Conservation (phyloP, 2,888 invertebrate genomes). For the Athetis lepigone region DNA sequence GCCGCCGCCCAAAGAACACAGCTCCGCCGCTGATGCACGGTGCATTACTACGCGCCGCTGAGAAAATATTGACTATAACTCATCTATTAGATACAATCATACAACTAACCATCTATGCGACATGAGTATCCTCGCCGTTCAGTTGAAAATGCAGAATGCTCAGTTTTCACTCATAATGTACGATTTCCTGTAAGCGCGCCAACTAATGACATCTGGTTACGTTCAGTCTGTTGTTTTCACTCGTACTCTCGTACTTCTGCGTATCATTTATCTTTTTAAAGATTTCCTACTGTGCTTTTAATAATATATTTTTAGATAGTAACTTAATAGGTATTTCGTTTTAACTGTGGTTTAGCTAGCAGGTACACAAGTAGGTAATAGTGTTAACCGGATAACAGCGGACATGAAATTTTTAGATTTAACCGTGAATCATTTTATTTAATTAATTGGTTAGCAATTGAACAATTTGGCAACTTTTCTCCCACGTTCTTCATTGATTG, state of each 20-base stretch:
- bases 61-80: conserved; percentile 52
- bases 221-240: conserved; percentile 69
- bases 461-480: conserved; percentile 35
- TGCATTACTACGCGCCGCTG: conserved; percentile 26
- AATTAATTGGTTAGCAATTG: conserved; percentile 43
- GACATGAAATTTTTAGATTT: conserved; percentile 28
- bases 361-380: conserved; percentile 21
- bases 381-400: conserved; percentile 20
- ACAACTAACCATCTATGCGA: conserved; percentile 46
- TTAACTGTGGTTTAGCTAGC: conserved; percentile 17
- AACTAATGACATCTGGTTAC: conserved; percentile 72
- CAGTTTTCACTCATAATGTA: conserved; percentile 76
- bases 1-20: conserved; percentile 30
- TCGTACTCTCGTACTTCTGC: conserved; percentile 20
- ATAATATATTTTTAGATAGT: conserved; percentile 34
- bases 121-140: conserved; percentile 61
- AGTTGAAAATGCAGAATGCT: conserved; percentile 71
- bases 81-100: too few relatives aligned
- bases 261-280: conserved; percentile 68
- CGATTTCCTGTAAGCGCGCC: conserved; percentile 70
- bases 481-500: conserved; percentile 20
- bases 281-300: conserved; percentile 47
- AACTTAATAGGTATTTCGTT: conserved; percentile 20
- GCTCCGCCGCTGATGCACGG: conserved; percentile 6
- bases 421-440: conserved; percentile 50